phyloP scores from a whole-genome alignment of 2,113 vertebrate species.

The Hypocryptadius cinnamomeus region DNA sequence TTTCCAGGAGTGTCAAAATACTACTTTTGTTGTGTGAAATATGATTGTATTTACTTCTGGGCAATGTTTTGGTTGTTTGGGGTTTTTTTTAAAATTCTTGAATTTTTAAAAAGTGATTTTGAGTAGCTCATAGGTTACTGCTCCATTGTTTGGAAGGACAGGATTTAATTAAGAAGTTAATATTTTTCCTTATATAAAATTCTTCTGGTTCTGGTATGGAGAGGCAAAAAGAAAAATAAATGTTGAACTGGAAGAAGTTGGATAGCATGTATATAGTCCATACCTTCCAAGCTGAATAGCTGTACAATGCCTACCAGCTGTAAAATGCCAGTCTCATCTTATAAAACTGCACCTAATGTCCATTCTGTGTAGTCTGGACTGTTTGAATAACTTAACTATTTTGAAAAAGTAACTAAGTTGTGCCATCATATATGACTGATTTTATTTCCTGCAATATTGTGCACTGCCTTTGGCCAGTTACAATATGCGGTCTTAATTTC shows the following conservation, averaged over 20 bases:
- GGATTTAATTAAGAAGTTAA: not conserved
- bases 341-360: not conserved
- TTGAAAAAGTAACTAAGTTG: not conserved
- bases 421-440: not conserved
- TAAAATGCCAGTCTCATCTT: not conserved
- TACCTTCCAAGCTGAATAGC: not conserved
- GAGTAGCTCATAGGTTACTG: not conserved
- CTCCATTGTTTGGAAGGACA: not conserved
- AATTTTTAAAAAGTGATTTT: not conserved
- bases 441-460: not conserved
- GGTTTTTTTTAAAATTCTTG: not conserved
- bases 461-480: not conserved
- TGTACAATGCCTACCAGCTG: not conserved
- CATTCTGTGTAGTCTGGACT: not conserved
- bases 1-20: not conserved
- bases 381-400: not conserved
- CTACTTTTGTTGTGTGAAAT: not conserved
- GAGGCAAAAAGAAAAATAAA: not conserved
- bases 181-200: not conserved
- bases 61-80: too few species aligned
- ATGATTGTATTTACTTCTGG: not conserved
- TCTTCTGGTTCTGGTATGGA: not conserved
- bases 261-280: not conserved
- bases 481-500: not conserved
- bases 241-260: not conserved